These are phyloP conservation scores for Pithys albifrons DNA, from an alignment of 2,113 vertebrate genomes.

Conservation along the genomic window DNA sequence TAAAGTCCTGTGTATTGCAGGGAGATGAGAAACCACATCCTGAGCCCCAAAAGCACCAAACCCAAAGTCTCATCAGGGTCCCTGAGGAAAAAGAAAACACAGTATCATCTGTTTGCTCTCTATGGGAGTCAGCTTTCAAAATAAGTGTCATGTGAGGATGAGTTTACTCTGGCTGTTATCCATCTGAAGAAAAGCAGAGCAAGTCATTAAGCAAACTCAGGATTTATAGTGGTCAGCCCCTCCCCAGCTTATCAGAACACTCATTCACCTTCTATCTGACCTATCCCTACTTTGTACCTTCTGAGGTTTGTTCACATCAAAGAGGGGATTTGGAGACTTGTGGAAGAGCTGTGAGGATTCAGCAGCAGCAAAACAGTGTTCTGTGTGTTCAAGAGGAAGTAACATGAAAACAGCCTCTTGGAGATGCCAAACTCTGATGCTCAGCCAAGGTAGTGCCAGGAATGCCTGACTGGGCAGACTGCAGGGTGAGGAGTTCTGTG, in stretches of 20 bases:
- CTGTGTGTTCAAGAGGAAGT: background rate
- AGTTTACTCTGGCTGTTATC: background rate
- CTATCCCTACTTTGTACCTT: background rate
- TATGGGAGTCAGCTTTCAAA: slow-evolving; percentile 14
- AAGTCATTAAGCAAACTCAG: background rate
- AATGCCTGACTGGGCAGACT: background rate
- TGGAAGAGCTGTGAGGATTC: background rate
- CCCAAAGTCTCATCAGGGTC: background rate
- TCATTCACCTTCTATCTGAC: background rate
- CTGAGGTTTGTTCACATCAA: background rate
- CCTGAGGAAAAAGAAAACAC: slow-evolving; percentile 14
- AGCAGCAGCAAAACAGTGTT: background rate
- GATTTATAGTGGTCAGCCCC: background rate
- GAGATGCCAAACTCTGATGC: background rate
- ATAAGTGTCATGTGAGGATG: background rate
- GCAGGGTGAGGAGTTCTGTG: background rate
- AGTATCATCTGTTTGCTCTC: slow-evolving; percentile 12
- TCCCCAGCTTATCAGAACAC: background rate
- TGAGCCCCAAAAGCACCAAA: background rate
- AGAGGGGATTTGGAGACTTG: background rate
- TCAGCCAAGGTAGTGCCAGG: background rate
- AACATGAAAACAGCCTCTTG: background rate
- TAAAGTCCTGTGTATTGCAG: background rate
- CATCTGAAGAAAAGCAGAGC: background rate
- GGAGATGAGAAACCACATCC: slow-evolving; percentile 19